Percentiles rank a stretch among this genome's conserved stretches.
phyloP scores from a whole-genome alignment of 1,140 invertebrate species.

The Nomia melanderi region DNA sequence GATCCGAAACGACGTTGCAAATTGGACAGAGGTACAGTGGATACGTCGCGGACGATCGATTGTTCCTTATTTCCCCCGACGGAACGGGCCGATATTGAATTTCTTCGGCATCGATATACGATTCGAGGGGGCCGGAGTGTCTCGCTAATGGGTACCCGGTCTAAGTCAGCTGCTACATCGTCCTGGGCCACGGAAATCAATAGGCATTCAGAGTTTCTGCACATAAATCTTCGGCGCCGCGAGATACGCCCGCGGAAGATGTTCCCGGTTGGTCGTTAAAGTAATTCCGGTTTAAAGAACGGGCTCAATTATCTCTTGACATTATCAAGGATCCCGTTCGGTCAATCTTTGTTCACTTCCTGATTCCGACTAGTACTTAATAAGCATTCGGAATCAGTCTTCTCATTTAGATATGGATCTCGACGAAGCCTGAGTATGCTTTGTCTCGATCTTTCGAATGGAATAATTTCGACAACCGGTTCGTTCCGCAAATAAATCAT shows the following conservation, averaged over 20 bases:
- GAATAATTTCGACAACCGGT: too few relatives aligned
- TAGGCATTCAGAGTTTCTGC: slow-evolving; percentile 37
- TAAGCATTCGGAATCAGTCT: too few relatives aligned
- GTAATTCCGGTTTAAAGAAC: background rate
- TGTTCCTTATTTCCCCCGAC: background rate
- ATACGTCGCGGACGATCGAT: background rate
- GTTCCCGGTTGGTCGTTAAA: background rate
- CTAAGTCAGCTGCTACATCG: slow-evolving; percentile 30
- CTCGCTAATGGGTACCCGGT: slow-evolving; percentile 25
- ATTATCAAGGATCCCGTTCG: background rate
- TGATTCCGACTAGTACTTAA: too few relatives aligned
- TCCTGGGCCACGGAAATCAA: slow-evolving; percentile 40
- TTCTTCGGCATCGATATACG: slow-evolving; percentile 1
- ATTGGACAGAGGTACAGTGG: background rate
- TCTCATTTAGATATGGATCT: too few relatives aligned
- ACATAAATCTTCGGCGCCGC: background rate
- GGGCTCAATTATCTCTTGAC: background rate
- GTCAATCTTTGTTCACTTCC: too few relatives aligned
- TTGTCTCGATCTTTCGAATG: too few relatives aligned
- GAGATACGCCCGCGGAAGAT: too few relatives aligned
- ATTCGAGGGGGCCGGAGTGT: slow-evolving; percentile 2
- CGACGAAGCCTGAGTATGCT: too few relatives aligned
- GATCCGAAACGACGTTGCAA: too few relatives aligned
- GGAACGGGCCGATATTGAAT: background rate
- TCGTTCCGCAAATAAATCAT: too few relatives aligned